phyloP scores from a whole-genome alignment of 2,888 invertebrate genomes.

The Zeuzera pyrina region DNA sequence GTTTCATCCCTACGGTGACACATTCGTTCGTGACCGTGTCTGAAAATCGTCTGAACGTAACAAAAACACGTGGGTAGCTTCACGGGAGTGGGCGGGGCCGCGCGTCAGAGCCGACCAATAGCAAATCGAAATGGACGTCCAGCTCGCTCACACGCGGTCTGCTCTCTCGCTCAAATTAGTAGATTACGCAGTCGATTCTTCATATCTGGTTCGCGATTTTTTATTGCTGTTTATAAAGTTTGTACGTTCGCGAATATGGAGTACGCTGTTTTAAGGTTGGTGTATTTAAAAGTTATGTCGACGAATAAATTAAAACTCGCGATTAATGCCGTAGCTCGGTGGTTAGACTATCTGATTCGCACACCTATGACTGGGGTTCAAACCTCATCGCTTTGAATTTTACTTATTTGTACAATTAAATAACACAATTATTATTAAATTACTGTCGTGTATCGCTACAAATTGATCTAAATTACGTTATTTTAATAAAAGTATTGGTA shows the following conservation, averaged over 20 bases:
- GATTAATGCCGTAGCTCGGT: too few species aligned
- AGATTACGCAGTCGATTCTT: slow-evolving; percentile 54
- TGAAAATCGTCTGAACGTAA: slow-evolving; percentile 40
- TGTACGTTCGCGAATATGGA: slow-evolving; percentile 31
- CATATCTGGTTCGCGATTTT: slow-evolving; percentile 53
- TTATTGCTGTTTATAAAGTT: slow-evolving; percentile 52
- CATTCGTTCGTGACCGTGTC: slow-evolving; percentile 28
- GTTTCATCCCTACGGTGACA: slow-evolving; percentile 26
- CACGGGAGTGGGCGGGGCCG: slow-evolving; percentile 32
- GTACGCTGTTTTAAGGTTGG: slow-evolving; percentile 14
- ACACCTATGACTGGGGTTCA: too few species aligned
- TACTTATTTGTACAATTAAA: too few species aligned
- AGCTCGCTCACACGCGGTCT: slow-evolving; percentile 23
- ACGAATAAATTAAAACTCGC: too few species aligned
- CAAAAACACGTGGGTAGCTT: slow-evolving; percentile 52
- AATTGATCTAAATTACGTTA: too few species aligned
- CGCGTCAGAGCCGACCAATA: slow-evolving; percentile 25
- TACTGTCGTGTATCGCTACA: too few species aligned
- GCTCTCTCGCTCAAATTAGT: slow-evolving; percentile 35
- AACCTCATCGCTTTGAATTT: too few species aligned
- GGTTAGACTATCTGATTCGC: too few species aligned
- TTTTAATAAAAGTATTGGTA: too few species aligned
- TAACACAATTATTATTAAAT: too few species aligned
- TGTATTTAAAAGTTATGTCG: slow-evolving; percentile 34
- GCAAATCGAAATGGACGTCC: slow-evolving; percentile 5